A percentile compares a stretch with the other conserved stretches of the same genome.
These are phyloP conservation scores for Rhabditoides inermis DNA, from an alignment of 2,888 invertebrate species.

Conservation along the genomic window DNA sequence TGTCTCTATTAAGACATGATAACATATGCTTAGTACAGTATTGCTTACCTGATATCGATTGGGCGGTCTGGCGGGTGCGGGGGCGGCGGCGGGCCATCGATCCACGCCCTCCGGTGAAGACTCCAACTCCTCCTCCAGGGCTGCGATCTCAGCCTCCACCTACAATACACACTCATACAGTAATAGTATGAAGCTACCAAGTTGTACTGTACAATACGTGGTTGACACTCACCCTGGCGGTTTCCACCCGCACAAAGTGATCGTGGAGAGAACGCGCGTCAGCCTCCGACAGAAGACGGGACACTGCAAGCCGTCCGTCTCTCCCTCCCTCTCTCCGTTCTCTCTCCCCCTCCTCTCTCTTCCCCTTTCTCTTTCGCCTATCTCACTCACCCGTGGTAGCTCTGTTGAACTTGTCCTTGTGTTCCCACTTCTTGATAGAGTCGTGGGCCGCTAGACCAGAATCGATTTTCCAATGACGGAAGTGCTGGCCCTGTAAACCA, in stretches of 20 bases:
- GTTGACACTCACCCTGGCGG: slow-evolving; percentile 18
- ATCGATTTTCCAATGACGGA: neutral
- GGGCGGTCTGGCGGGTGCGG: slow-evolving; percentile 63
- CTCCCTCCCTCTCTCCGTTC: too few relatives aligned
- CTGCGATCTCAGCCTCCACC: slow-evolving; percentile 51
- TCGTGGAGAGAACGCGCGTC: slow-evolving; percentile 54
- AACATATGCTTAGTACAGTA: too few relatives aligned
- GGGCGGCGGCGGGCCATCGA: slow-evolving; percentile 71
- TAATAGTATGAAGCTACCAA: neutral
- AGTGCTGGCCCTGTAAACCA: neutral
- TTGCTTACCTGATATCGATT: slow-evolving; percentile 59
- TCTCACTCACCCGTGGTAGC: too few relatives aligned
- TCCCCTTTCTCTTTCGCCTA: too few relatives aligned
- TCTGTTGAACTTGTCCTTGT: slow-evolving; percentile 17
- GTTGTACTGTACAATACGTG: neutral
- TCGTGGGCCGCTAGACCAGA: slow-evolving; percentile 28
- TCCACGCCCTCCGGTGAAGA: slow-evolving; percentile 55
- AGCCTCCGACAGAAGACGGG: slow-evolving; percentile 53
- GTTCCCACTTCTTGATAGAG: slow-evolving; percentile 22
- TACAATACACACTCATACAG: neutral
- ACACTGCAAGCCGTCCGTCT: slow-evolving; percentile 53
- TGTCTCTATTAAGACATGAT: too few relatives aligned
- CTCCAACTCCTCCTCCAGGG: slow-evolving; percentile 55
- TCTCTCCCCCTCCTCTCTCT: too few relatives aligned
- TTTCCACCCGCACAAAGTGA: slow-evolving; percentile 42